A percentile compares a stretch with the other conserved stretches of the same genome.
phyloP scores from a whole-genome alignment of 2,888 invertebrate genomes.

The Nomada hirtipes region DNA sequence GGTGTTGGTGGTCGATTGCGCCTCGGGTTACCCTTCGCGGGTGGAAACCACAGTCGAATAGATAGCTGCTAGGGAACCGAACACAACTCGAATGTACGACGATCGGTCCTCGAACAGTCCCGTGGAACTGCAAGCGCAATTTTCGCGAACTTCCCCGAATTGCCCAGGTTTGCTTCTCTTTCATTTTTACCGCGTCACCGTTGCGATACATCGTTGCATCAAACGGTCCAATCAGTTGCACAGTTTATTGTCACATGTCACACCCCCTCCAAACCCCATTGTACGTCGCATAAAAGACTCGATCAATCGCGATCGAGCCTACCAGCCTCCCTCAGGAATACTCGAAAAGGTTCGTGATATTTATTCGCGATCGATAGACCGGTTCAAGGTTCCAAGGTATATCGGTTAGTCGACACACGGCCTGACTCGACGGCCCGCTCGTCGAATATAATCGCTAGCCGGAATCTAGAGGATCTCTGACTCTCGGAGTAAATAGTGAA shows the following conservation, averaged over 20 bases:
- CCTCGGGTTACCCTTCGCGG: conserved; percentile 49
- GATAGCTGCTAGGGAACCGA: conserved; percentile 9
- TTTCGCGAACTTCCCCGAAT: neutral
- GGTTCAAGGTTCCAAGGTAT: conserved; percentile 52
- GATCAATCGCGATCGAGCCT: neutral
- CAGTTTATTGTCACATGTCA: too few species aligned
- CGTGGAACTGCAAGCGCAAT: conserved; percentile 36
- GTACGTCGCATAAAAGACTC: neutral
- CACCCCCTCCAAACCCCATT: neutral
- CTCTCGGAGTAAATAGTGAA: conserved; percentile 55
- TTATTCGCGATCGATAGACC: conserved; percentile 39
- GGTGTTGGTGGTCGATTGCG: conserved; percentile 43
- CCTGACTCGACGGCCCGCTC: conserved; percentile 19
- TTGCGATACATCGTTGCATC: too few species aligned
- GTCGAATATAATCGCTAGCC: conserved; percentile 60
- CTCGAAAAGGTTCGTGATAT: conserved; percentile 25
- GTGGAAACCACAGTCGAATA: conserved; percentile 37
- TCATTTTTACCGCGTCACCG: neutral
- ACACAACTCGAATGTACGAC: neutral
- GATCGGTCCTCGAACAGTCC: conserved; percentile 50
- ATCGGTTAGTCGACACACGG: conserved; percentile 61
- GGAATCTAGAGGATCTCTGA: conserved; percentile 61
- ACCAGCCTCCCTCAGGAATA: neutral
- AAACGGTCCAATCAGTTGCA: too few species aligned
- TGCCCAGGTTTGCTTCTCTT: too few species aligned